These are phyloP conservation scores for Stegana nigrithorax DNA, from an alignment of 2,888 invertebrate species.

Conservation along the genomic window DNA sequence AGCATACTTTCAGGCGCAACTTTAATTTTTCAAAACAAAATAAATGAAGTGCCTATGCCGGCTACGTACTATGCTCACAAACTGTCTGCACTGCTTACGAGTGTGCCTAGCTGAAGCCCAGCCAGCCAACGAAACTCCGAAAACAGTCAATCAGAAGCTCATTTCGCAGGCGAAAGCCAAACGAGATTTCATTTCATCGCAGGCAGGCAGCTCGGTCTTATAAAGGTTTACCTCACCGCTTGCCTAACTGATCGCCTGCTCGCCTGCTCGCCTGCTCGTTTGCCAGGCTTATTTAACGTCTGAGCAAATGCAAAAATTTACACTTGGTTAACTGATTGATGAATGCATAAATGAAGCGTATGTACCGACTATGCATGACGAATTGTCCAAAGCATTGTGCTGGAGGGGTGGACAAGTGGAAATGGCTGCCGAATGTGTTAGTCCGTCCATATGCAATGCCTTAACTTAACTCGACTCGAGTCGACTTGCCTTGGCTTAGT, in stretches of 20 bases:
- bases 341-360: constrained; percentile 64
- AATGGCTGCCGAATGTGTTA: not conserved
- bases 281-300: constrained; percentile 8
- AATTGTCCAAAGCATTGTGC: not conserved
- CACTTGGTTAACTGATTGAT: constrained; percentile 66
- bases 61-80: no score
- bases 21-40: constrained; percentile 64
- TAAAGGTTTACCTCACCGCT: not conserved
- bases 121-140: not conserved
- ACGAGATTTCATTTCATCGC: not conserved
- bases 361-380: not conserved
- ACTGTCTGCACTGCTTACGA: no score
- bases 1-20: constrained; percentile 63
- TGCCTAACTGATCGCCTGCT: not conserved
- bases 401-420: not conserved
- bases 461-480: constrained; percentile 10
- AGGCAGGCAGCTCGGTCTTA: not conserved
- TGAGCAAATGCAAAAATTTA: constrained; percentile 60
- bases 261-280: not conserved
- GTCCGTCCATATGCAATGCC: no score
- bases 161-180: not conserved
- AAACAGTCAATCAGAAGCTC: not conserved
- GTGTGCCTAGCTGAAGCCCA: not conserved
- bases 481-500: no score
- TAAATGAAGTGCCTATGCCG: constrained; percentile 60